Conservation (phyloP, 1,140 invertebrate species). For the Rhyacophila brunnea region DNA sequence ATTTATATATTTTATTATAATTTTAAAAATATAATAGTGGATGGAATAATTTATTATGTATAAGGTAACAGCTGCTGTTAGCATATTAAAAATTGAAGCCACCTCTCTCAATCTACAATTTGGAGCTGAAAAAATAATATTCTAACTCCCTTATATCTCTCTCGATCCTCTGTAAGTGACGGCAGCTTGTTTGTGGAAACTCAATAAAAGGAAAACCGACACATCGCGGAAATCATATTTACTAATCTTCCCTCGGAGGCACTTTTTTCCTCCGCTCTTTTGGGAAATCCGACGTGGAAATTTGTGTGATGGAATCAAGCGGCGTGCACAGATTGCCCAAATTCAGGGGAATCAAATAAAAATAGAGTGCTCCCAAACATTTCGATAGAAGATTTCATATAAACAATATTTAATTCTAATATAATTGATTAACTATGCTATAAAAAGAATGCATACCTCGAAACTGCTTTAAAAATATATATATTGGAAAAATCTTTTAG, state of each 20-base stretch:
- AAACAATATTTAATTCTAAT: slow-evolving; percentile 2
- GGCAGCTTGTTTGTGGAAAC: slow-evolving; percentile 30
- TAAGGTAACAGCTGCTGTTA: no score
- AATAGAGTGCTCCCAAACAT: background rate
- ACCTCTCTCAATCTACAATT: no score
- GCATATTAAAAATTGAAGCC: no score
- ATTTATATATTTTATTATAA: no score
- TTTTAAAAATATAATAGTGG: no score
- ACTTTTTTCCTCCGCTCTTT: slow-evolving; percentile 17
- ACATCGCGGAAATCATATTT: slow-evolving; percentile 35
- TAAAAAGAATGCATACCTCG: background rate
- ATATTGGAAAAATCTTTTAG: background rate
- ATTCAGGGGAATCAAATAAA: slow-evolving; percentile 18
- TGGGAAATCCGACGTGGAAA: slow-evolving; percentile 16
- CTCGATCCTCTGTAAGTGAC: background rate
- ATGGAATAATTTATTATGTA: no score
- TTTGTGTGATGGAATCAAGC: slow-evolving; percentile 16
- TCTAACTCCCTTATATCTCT: background rate
- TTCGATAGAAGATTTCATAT: no score
- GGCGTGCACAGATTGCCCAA: slow-evolving; percentile 20
- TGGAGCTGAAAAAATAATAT: background rate
- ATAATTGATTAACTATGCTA: slow-evolving; percentile 6
- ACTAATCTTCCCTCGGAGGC: slow-evolving; percentile 30
- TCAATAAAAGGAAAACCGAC: slow-evolving; percentile 31
- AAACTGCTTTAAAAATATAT: background rate